Evolutionary conservation across 2,888 invertebrate genomes (phyloP), one percentile per base, ranked within the genome.

Genomic region (Heteromurus nitidus): DNA sequence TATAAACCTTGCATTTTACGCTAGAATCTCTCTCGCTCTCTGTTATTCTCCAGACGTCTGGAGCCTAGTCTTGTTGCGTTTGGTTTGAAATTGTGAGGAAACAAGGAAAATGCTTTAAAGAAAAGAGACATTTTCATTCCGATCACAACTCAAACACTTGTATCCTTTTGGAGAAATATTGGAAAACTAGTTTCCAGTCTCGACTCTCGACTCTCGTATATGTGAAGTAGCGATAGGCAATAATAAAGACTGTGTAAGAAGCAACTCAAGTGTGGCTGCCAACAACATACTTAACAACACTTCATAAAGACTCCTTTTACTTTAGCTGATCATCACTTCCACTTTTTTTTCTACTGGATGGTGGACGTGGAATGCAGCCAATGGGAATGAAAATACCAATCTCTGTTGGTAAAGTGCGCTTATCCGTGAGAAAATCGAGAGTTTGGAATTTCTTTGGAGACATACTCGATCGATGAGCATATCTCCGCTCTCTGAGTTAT

Each of bases 361-460:
- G n/a, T n/a, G n/a, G n/a, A n/a, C 30, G 7, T 26, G 50, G 69
- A 77, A 68, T 69, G 47, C 44, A 5, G n/a, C n/a, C n/a, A n/a
- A n/a, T n/a, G n/a, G n/a, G n/a, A n/a, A 47, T 30, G 50, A 50
- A 26, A 55, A 50, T 50, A 67, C 28, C 60, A 28, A 31, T 20
- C 36, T 26, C 58, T 36, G 7, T 36, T 13, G 13, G 36, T 36
- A 7, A 42, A 30, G 65, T 22, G 69, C 62, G 44, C 65, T 67
- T 85, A 85, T 85, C 84, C 84, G 84, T 85, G 84, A 85, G 84
- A 85, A 85, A 83, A 85, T 85, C 84, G 75, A 65, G 36, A 55
- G 79, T 47, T 68, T 67, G 84, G 82, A 82, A 83, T 85, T 82
- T 82, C 44, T 70, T 53, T 42, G 69, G 64, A 36, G 55, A 80